Base-by-base conservation (phyloP, 2,888 invertebrate genomes). In the Drosophila affinis region DNA sequence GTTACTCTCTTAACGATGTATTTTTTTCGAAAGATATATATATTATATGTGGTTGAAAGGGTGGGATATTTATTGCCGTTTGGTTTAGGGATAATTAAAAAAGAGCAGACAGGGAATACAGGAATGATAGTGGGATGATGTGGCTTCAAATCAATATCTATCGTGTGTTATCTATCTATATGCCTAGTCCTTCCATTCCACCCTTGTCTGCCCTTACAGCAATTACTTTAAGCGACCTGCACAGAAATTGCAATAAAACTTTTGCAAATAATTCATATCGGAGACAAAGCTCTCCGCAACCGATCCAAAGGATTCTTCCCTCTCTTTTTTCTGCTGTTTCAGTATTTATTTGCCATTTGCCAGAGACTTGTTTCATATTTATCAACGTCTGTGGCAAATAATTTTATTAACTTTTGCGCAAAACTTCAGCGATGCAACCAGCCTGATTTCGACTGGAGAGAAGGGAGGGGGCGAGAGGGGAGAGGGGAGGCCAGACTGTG, bases 341-440 rank as follows among this genome's bases (percentile, higher is more conserved):
- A 72, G 65, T 87, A 79, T 79, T 77, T 87, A 81, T 82, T 76
- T 65, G 78, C 62, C 62, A 76, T 74, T 78, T 76, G 53, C 72
- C 76, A 62, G 69, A 29, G 75, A 72, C 69, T 55, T 72, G 75
- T 86, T 81, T 82, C 89, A 88, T 88, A 87, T 89, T 89, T 90
- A 90, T 89, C 88, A 89, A 88, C 76, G 89, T 86, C 86, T 86
- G 89, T 85, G 81, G 89, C 90, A 87, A 87, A 88, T 89, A 89
- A 89, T 89, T 90, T 89, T 88, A 90, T 89, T 88, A 90, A 89
- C 87, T 89, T 89, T 88, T 76, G 77, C 75, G 63, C 73, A 75
- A 77, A 83, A 79, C 77, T 79, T 75, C 54, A 60, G 60, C 61
- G 21, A 62, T 63, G 60, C 62, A 60, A 14, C 34, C 12, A 34